A percentile compares a stretch with the other conserved stretches of the same genome.
Conservation (phyloP, 1,140 invertebrate species). For the Conus betulinus region DNA sequence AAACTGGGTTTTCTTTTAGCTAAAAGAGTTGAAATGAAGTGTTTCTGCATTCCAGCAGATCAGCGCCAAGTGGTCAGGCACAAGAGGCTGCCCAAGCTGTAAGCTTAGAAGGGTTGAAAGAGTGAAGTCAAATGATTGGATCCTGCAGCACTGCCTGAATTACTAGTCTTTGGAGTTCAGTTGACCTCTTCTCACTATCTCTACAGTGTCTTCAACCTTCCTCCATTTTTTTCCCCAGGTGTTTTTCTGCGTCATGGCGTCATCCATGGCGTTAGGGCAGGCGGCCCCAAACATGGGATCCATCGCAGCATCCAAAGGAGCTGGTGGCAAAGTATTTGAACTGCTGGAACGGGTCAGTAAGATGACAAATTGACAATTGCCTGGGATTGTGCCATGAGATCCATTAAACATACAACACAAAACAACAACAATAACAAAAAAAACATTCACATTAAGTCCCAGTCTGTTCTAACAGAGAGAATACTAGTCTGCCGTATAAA, state of each 20-base stretch:
- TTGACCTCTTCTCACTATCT: not conserved
- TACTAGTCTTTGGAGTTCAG: not conserved
- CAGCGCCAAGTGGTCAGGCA: not conserved
- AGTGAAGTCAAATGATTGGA: not conserved
- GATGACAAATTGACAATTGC: not conserved
- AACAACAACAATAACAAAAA: too few species aligned
- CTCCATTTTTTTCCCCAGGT: conserved; percentile 54
- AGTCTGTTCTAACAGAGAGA: too few species aligned
- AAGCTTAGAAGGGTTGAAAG: too few species aligned
- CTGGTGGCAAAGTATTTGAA: conserved; percentile 86
- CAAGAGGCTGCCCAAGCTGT: not conserved
- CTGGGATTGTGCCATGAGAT: too few species aligned
- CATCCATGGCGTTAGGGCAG: conserved; percentile 89
- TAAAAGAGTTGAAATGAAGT: too few species aligned
- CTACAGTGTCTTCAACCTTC: not conserved
- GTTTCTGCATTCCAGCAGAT: conserved; percentile 17
- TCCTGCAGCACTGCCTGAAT: not conserved
- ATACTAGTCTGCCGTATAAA: too few species aligned
- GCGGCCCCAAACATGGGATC: conserved; percentile 87
- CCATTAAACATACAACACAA: not conserved
- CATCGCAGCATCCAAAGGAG: conserved; percentile 85
- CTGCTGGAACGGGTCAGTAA: conserved; percentile 81
- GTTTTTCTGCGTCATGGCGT: conserved; percentile 83
- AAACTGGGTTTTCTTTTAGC: too few species aligned
- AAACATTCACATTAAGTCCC: too few species aligned